Percentiles rank a stretch among this genome's conserved stretches.
Conservation (phyloP, 2,113 vertebrate species). For the Catagonus wagneri region DNA sequence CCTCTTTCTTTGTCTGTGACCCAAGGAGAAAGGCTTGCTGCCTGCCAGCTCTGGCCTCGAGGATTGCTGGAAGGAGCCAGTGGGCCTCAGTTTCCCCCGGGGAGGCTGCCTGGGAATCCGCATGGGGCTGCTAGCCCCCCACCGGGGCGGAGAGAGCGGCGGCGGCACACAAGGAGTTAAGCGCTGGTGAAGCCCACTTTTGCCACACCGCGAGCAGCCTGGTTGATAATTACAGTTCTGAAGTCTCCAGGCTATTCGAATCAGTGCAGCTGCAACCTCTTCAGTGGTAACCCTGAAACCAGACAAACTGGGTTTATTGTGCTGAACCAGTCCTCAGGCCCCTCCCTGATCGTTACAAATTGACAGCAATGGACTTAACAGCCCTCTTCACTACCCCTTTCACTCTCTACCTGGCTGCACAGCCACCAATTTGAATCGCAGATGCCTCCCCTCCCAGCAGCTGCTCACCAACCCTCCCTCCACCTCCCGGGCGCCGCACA, state of each 20-base stretch:
- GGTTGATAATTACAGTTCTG: slow-evolving; percentile 98
- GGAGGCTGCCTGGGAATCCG: background rate
- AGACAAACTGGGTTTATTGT: slow-evolving; percentile 96
- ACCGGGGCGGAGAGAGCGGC: background rate
- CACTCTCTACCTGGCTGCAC: slow-evolving; percentile 96
- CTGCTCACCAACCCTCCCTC: slow-evolving; percentile 91
- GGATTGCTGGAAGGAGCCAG: background rate
- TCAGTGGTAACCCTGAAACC: slow-evolving; percentile 97
- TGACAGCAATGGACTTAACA: slow-evolving; percentile 97
- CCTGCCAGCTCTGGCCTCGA: background rate
- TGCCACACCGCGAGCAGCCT: slow-evolving; percentile 93
- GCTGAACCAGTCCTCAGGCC: slow-evolving; percentile 93
- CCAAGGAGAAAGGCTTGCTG: background rate
- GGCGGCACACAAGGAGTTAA: slow-evolving; percentile 91
- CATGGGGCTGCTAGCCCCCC: background rate
- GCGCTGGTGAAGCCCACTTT: slow-evolving; percentile 92
- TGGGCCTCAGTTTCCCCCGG: slow-evolving; percentile 35
- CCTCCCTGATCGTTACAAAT: slow-evolving; percentile 98
- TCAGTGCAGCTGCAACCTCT: slow-evolving; percentile 99
- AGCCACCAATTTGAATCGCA: slow-evolving; percentile 95
- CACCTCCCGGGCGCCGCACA: slow-evolving; percentile 85
- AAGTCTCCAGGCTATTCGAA: slow-evolving; percentile 93
- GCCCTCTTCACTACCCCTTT: slow-evolving; percentile 96
- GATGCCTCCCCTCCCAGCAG: slow-evolving; percentile 91
- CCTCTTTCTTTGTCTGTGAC: background rate